These are phyloP conservation scores for Chalcis sispes DNA, from an alignment of 2,888 invertebrate species.

Conservation along the genomic window DNA sequence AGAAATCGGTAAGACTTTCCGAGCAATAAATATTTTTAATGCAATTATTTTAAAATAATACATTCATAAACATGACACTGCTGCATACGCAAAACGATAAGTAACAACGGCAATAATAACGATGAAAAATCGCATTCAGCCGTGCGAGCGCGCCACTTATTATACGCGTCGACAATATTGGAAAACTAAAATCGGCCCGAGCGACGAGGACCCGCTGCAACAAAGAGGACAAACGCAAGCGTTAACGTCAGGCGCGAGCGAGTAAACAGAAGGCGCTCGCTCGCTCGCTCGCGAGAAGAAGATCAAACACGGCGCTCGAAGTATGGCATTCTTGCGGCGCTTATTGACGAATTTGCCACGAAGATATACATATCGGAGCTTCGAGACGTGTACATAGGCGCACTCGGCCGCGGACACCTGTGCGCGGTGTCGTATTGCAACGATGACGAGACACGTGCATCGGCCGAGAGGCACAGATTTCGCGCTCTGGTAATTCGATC, in stretches of 20 bases:
- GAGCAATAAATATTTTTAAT: no score
- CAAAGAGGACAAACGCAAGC: constrained; percentile 16
- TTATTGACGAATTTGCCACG: constrained; percentile 42
- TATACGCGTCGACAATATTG: no score
- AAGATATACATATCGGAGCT: not conserved
- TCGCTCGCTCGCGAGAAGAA: not conserved
- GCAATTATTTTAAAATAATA: no score
- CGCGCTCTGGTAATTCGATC: constrained; percentile 12
- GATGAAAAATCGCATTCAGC: no score
- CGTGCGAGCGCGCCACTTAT: no score
- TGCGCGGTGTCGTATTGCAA: constrained; percentile 16
- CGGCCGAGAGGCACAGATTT: not conserved
- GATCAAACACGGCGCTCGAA: constrained; percentile 22
- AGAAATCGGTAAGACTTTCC: no score
- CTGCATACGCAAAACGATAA: no score
- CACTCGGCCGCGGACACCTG: constrained; percentile 8
- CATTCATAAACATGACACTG: no score
- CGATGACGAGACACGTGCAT: not conserved
- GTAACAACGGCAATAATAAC: no score
- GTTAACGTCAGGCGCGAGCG: not conserved
- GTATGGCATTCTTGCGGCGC: constrained; percentile 5
- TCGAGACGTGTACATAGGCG: not conserved
- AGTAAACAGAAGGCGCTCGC: no score
- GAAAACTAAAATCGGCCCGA: constrained; percentile 10
- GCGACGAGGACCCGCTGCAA: constrained; percentile 12